Evolutionary conservation across 2,797 vertebrate genomes (phyloP).

Genomic region (Heteromormyrus szaboi): DNA sequence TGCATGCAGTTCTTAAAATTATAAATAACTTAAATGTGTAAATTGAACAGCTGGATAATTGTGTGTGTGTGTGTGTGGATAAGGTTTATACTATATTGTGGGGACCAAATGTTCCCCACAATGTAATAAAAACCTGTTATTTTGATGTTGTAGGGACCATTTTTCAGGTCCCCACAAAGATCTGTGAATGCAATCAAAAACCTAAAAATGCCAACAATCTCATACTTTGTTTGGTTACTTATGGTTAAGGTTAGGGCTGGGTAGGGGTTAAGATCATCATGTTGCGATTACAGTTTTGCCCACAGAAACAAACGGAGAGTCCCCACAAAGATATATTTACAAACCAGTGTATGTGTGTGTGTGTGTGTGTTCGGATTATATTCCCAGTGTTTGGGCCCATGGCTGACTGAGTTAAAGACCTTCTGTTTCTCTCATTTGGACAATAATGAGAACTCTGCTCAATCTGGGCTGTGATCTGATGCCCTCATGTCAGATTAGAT

Average conservation of each 20-base stretch:
- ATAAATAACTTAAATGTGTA: not conserved
- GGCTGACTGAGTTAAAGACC: not conserved
- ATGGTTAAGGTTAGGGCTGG: not conserved
- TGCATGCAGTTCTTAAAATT: slow-evolving; percentile 21
- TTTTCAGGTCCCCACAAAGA: not conserved
- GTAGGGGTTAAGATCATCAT: not conserved
- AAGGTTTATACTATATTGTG: not conserved
- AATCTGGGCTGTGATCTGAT: slow-evolving; percentile 68
- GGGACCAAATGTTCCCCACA: not conserved
- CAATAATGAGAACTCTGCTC: slow-evolving; percentile 65
- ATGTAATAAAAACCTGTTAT: not conserved
- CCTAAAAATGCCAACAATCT: not conserved
- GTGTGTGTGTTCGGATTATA: not conserved
- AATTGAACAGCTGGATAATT: not conserved
- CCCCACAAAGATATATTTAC: not conserved
- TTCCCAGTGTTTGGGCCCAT: not conserved
- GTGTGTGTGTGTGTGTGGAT: slow-evolving; percentile 3
- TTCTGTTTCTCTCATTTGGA: slow-evolving; percentile 26
- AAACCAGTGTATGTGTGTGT: too few species aligned
- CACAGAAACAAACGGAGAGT: not conserved
- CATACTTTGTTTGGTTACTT: not conserved
- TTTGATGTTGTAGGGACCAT: not conserved
- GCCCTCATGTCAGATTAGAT: slow-evolving; percentile 67
- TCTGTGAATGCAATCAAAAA: not conserved
- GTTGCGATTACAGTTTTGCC: not conserved